Base-by-base conservation (phyloP, 2,113 vertebrate species). In the Lucifuga dentata region DNA sequence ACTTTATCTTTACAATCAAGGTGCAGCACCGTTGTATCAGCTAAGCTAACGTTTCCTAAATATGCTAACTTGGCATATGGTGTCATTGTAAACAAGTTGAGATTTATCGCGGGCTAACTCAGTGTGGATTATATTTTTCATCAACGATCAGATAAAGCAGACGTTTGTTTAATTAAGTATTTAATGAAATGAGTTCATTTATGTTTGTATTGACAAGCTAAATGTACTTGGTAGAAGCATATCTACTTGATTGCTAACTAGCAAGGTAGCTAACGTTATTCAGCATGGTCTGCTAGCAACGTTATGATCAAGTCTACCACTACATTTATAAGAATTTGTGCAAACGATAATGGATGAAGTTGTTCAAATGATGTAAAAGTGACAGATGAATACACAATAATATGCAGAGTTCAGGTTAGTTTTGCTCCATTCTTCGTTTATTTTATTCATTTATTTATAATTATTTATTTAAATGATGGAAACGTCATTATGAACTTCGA, bases 191-290 rank as follows among this genome's bases (percentile, higher is more conserved):
- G 13, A 2, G 0, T 52, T 43, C 13, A 3, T 1, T 2, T 1
- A 7, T 5, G 3, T 15, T 5, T 29, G 8, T 3, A 11, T 12
- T 7, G 20, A 8, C 3, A n/a, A 10, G 17, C 35, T 46, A 1
- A 5, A n/a, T 35, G 40, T 45, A 12, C 19, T 39, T 19, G 23
- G 46, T 8, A 19, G 4, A 19, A 16, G 33, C 33, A 1, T 11
- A 63, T n/a, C 38, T 35, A 44, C 23, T 45, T 24, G 29, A 26
- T 8, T 17, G 59, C 66, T 65, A 80, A 49, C 68, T 12, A 59
- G 19, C 45, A 8, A 35, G 33, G 5, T 20, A 45, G 48, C 66
- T 35, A 52, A 39, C 16, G 61, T 49, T 59, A 32, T 21, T 39
- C 23, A 53, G 32, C 59, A 48, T 60, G 58, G 44, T 80, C 4